phyloP scores from a whole-genome alignment of 2,113 vertebrate species.

The Xiphophorus hellerii region DNA sequence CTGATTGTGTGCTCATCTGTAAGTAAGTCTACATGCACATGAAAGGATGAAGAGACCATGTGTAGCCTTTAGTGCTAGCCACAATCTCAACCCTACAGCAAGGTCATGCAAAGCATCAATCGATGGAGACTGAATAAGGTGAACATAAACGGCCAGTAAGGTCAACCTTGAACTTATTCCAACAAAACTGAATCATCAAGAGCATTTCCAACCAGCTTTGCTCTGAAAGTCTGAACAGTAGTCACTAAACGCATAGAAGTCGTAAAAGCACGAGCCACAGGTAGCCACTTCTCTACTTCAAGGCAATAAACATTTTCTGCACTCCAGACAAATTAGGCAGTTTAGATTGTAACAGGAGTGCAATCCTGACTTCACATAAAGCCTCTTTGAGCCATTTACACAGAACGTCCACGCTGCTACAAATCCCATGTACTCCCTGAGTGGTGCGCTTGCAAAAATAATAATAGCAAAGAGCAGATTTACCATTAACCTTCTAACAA shows the following conservation, averaged over 20 bases:
- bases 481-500: conserved; percentile 13
- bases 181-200: neutral
- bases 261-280: conserved; percentile 47
- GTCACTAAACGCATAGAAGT: conserved; percentile 3
- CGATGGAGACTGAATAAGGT: conserved; percentile 63
- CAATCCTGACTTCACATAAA: conserved; percentile 12
- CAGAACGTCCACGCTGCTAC: neutral
- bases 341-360: conserved; percentile 1
- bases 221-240: neutral
- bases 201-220: conserved; percentile 5
- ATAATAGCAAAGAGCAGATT: conserved; percentile 10
- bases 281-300: conserved; percentile 26
- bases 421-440: neutral
- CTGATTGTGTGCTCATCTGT: conserved; percentile 41
- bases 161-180: conserved; percentile 14
- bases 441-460: neutral
- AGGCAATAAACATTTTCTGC: conserved; percentile 17
- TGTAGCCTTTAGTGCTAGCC: conserved; percentile 47
- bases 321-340: conserved; percentile 22
- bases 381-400: conserved; percentile 1
- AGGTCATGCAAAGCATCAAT: conserved; percentile 68
- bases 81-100: conserved; percentile 60
- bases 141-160: conserved; percentile 23
- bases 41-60: conserved; percentile 37
- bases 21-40: conserved; percentile 44